Evolutionary conservation across 2,797 vertebrate species (phyloP), one percentile per base, ranked within the genome.

Genomic region (Cirrhinus molitorella): DNA sequence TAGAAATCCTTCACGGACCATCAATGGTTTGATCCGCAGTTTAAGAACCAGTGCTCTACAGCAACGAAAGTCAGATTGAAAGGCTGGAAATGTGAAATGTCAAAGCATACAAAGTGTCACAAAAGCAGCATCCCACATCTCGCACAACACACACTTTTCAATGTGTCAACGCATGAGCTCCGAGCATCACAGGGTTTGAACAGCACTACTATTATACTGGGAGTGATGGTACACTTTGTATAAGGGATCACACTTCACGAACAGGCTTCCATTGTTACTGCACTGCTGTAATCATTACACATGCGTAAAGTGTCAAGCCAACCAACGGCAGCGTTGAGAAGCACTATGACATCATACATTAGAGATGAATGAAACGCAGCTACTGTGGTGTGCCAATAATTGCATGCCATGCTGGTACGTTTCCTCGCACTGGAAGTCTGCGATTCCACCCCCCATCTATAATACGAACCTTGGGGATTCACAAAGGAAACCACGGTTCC

Each of bases 171-270:
- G 34, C 49, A 55, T 66, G 59, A 80, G 63, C 49, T 80, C 65
- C 55, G 61, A 55, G 66, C 78, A 66, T 81, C 70, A 73, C 28
- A 74, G 53, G 59, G 51, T 25, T 70, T 14, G 71, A 84, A 87
- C 85, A 88, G 83, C 81, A 81, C 81, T 77, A 23, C 84, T 79
- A 87, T 88, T 88, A 76, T 88, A 84, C 68, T 84, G 79, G 28
- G 74, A 85, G 76, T 82, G 81, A 88, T 84, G 85, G 66, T 75
- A 83, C 51, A 75, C 53, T 16, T 79, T 71, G 45, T 75, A 83
- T 70, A 82, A 80, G 72, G 72, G 67, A 80, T 78, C 83, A 81
- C 68, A 77, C 79, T 85, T 23, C 34, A n/a, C 57, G 72, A 51
- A 88, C 81, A 88, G 65, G 9, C 81, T 70, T 78, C 45, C 43